Evolutionary conservation across 2,888 invertebrate genomes (phyloP).

Genomic region (Leptopilina syphax): DNA sequence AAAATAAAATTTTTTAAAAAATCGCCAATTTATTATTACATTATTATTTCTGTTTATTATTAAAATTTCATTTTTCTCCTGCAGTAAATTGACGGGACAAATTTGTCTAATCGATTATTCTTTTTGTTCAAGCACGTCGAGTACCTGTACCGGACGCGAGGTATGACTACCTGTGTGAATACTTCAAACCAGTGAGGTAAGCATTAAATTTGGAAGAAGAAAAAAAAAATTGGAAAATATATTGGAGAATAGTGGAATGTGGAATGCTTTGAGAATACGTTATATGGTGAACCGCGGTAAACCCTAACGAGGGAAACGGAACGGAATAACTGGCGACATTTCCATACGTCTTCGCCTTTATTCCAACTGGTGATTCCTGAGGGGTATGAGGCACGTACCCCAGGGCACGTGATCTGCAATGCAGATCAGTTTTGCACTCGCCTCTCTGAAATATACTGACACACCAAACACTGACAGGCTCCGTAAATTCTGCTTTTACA

Average conservation of each 20-base stretch:
- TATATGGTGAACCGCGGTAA: conserved; percentile 61
- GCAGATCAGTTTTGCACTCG: conserved; percentile 69
- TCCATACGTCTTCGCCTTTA: conserved; percentile 74
- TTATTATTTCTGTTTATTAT: too few species aligned
- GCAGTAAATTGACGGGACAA: background rate
- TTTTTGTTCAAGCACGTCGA: conserved; percentile 84
- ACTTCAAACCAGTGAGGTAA: conserved; percentile 96
- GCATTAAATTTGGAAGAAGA: conserved; percentile 60
- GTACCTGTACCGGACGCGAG: conserved; percentile 98
- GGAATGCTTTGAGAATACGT: conserved; percentile 65
- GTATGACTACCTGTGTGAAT: conserved; percentile 95
- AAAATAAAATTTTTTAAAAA: too few species aligned
- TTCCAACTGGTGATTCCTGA: conserved; percentile 58
- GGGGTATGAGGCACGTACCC: conserved; percentile 60
- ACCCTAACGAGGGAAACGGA: conserved; percentile 70
- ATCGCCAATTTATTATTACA: too few species aligned
- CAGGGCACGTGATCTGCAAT: conserved; percentile 73
- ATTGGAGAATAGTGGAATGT: conserved; percentile 54
- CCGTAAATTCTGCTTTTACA: conserved; percentile 47
- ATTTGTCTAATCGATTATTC: conserved; percentile 60
- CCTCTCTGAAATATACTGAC: conserved; percentile 59
- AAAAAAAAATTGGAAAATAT: conserved; percentile 54
- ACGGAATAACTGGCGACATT: conserved; percentile 74
- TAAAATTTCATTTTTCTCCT: background rate
- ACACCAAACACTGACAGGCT: conserved; percentile 55